Base-by-base conservation (phyloP, 1,140 invertebrate genomes). In the Diabrotica undecimpunctata region DNA sequence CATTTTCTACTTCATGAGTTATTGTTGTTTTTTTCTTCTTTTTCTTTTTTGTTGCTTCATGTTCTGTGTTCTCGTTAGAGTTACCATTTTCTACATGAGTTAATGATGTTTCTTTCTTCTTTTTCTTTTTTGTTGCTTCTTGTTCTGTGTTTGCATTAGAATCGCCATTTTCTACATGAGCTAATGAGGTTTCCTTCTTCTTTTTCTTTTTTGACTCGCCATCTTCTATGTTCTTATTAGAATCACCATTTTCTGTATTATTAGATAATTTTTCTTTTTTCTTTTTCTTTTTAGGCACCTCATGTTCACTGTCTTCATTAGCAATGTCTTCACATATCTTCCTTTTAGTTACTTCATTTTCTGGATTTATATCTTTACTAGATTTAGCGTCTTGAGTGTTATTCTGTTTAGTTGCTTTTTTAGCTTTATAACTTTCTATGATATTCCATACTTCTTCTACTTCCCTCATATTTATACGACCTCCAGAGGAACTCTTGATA, bases 361-460 rank as follows among this genome's bases (percentile, higher is more conserved):
- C 13, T 25, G 54, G 11, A 37, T 12, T 53, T 39, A 54, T 54
- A 39, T 65, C 50, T 62, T 41, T 41, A 8, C 52, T 51, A 53
- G 8, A 11, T 36, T n/a, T 54, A 41, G 61, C 39, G 39, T 25
- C 36, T 13, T 50, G 35, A 41, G 7, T 8, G 10, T 37, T 14
- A 6, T 46, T 59, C 25, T 66, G 37, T 8, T 64, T 53, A 35
- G 9, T 56, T 51, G 50, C 38, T 36, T 57, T 66, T 61, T 68
- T 61, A 52, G 13, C 57, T 65, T 87, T 82, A 68, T 88, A 85
- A 57, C 81, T 83, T 72, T 90, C 88, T 66, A 92, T 86, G 68
- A 90, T 83, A 51, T 82, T 75, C 89, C 89, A 92, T 9, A 88
- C 85, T 64, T 82, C 82, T 52, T 87, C 83, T 58, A 89, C 83